phyloP scores from a whole-genome alignment of 2,797 vertebrate genomes.

The Premnoplex brunnescens region DNA sequence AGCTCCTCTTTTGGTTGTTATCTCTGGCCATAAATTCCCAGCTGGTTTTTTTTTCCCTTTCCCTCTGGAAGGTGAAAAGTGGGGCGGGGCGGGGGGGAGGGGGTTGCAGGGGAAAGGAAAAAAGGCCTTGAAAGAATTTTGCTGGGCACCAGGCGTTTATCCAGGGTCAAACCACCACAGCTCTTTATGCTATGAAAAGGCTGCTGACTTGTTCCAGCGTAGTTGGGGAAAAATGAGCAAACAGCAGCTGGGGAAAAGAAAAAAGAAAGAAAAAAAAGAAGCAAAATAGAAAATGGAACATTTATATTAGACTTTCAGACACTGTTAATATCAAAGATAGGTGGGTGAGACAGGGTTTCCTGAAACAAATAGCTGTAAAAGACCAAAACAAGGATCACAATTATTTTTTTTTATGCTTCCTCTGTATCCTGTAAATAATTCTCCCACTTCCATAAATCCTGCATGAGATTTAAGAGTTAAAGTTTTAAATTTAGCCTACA shows the following conservation, averaged over 20 bases:
- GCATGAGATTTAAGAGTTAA: neutral
- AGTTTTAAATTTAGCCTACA: neutral
- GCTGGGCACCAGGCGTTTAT: no score
- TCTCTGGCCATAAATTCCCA: no score
- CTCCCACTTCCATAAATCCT: neutral
- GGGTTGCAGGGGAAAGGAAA: no score
- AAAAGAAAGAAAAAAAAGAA: neutral
- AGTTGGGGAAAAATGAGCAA: neutral
- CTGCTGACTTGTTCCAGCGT: neutral
- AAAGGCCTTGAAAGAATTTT: no score
- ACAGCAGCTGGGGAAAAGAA: neutral
- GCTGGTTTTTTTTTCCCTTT: no score
- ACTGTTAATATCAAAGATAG: neutral
- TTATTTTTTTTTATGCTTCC: neutral
- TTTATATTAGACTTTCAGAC: neutral
- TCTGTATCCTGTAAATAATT: neutral
- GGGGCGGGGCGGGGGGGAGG: no score
- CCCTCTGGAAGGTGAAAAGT: no score
- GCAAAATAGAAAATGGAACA: fast-evolving
- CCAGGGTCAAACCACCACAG: neutral
- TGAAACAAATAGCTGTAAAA: neutral
- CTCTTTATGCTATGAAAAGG: neutral
- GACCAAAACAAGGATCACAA: neutral
- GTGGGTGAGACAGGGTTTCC: neutral
- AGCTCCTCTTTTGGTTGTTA: no score